Conservation (phyloP, 2,113 vertebrate species). For the Thomomys bottae region DNA sequence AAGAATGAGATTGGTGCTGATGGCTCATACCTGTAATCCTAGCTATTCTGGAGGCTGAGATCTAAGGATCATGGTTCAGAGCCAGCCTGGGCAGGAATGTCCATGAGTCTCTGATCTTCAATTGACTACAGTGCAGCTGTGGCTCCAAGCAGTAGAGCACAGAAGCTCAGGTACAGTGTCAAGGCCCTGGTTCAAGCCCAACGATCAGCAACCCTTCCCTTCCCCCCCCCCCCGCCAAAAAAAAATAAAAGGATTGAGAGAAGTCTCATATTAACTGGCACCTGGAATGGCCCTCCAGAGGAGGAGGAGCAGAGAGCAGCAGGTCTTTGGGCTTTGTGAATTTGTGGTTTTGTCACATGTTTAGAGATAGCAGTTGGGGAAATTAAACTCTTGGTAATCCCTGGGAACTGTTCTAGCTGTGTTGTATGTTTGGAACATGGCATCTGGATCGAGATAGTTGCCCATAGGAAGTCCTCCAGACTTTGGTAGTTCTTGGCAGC, state of each 20-base stretch:
- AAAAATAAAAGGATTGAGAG: background rate
- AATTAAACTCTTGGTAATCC: background rate
- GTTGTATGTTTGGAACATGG: background rate
- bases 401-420: background rate
- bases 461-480: background rate
- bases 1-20: too few species aligned
- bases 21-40: too few species aligned
- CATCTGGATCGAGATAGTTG: background rate
- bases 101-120: too few species aligned
- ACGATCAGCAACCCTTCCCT: too few species aligned
- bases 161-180: too few species aligned
- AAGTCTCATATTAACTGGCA: background rate
- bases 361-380: background rate
- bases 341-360: background rate
- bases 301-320: background rate
- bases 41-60: too few species aligned
- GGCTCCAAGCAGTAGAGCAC: too few species aligned
- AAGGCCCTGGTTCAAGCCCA: too few species aligned
- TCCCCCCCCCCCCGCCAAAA: too few species aligned
- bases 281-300: accelerated
- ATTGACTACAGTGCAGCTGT: too few species aligned
- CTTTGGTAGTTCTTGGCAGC: background rate
- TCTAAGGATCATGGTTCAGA: too few species aligned
- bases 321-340: background rate
- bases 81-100: too few species aligned